Evolutionary conservation across 2,797 vertebrate species (phyloP).

Genomic region (Philypnodon macrostomus): DNA sequence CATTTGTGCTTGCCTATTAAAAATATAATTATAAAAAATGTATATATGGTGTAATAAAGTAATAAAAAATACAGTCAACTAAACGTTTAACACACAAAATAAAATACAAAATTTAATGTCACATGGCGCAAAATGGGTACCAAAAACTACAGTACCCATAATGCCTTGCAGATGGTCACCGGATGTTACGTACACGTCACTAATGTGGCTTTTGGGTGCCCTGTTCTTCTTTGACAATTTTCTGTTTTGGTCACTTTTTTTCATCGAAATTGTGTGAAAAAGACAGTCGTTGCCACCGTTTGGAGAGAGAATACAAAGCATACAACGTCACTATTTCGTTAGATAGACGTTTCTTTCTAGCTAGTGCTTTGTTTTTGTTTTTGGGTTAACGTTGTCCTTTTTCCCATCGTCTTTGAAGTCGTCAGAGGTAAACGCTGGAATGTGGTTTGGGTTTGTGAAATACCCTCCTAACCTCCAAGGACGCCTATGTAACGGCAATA

Average conservation of each 20-base stretch:
- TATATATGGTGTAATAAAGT: too few relatives aligned
- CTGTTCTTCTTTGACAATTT: neutral
- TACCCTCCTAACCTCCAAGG: constrained; percentile 28
- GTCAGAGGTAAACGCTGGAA: constrained; percentile 44
- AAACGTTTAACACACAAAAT: too few relatives aligned
- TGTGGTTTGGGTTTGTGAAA: constrained; percentile 32
- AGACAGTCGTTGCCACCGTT: neutral
- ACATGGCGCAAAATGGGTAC: too few relatives aligned
- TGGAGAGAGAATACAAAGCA: neutral
- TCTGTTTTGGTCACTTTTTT: neutral
- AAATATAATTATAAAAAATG: too few relatives aligned
- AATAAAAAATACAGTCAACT: too few relatives aligned
- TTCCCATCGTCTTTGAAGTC: constrained; percentile 37
- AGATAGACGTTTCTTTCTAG: neutral
- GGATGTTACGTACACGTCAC: constrained; percentile 67
- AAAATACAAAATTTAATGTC: too few relatives aligned
- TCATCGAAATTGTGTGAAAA: neutral
- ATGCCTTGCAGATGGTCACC: constrained; percentile 39
- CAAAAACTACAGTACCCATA: constrained; percentile 61
- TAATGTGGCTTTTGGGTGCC: constrained; percentile 26
- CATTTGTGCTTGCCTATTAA: too few relatives aligned
- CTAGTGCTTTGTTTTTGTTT: too few relatives aligned
- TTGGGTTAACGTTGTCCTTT: neutral
- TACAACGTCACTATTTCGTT: too few relatives aligned
- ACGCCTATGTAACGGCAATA: constrained; percentile 24